Conservation (phyloP, 2,888 invertebrate genomes). For the Agrochola lychnidis region DNA sequence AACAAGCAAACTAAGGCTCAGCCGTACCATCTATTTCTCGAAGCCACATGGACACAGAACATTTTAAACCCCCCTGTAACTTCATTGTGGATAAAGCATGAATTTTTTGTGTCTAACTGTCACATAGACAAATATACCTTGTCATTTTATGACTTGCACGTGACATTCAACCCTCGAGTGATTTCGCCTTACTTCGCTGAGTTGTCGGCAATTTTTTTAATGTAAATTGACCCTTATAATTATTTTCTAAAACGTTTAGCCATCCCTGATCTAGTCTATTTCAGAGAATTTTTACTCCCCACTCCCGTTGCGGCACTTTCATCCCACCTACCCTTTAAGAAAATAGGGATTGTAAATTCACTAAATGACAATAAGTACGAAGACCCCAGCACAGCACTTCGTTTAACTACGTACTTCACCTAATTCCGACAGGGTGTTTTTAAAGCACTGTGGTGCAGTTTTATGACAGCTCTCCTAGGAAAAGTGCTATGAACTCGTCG, state of each 20-base stretch:
- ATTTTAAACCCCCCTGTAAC: no score
- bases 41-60: no score
- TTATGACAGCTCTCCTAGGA: neutral
- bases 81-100: no score
- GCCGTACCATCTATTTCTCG: no score
- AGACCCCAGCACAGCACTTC: neutral
- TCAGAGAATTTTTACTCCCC: neutral
- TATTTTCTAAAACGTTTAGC: neutral
- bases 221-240: no score
- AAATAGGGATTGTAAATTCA: neutral
- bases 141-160: no score
- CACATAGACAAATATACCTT: no score
- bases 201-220: no score
- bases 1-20: no score
- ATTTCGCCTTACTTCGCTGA: no score
- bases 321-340: constrained; percentile 1
- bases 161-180: no score
- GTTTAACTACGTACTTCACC: constrained; percentile 1
- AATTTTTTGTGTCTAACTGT: no score
- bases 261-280: neutral
- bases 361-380: neutral
- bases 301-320: neutral
- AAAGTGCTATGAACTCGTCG: neutral
- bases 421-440: neutral
- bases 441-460: constrained; percentile 9